These are phyloP conservation scores for Anarrhichthys ocellatus DNA, from an alignment of 2,113 vertebrate species.

Conservation along the genomic window DNA sequence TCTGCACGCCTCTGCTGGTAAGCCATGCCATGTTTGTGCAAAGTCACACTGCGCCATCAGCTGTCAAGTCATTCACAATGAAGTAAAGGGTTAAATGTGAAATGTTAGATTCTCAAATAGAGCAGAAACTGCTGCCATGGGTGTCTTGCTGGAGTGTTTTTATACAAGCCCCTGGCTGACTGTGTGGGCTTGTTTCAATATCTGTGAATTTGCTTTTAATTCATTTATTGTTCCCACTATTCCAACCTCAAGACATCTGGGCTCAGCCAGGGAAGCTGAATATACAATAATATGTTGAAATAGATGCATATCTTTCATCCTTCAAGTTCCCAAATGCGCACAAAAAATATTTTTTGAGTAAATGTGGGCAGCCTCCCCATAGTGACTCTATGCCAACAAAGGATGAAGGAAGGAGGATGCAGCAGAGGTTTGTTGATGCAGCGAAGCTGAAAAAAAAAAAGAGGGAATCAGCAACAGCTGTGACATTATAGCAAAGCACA, in stretches of 20 bases:
- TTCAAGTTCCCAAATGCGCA: constrained; percentile 26
- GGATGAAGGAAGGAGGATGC: constrained; percentile 44
- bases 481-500: constrained; percentile 50
- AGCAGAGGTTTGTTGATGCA: constrained; percentile 41
- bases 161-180: constrained; percentile 52
- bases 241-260: constrained; percentile 54
- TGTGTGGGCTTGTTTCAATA: constrained; percentile 69
- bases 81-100: constrained; percentile 42
- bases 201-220: constrained; percentile 71
- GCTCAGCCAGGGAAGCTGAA: constrained; percentile 18
- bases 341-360: constrained; percentile 44
- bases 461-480: constrained; percentile 72
- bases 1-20: constrained; percentile 20
- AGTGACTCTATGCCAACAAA: constrained; percentile 33
- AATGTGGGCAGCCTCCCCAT: constrained; percentile 13
- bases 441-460: constrained; percentile 55
- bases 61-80: constrained; percentile 38
- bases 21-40: constrained; percentile 33
- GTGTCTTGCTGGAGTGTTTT: constrained; percentile 56
- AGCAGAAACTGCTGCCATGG: constrained; percentile 40
- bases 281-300: constrained; percentile 36
- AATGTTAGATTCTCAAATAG: constrained; percentile 67
- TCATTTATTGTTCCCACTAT: constrained; percentile 54
- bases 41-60: constrained; percentile 40
- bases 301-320: constrained; percentile 3